Evolutionary conservation across 2,797 vertebrate genomes (phyloP).

Genomic region (Lepilemur ruficaudatus): DNA sequence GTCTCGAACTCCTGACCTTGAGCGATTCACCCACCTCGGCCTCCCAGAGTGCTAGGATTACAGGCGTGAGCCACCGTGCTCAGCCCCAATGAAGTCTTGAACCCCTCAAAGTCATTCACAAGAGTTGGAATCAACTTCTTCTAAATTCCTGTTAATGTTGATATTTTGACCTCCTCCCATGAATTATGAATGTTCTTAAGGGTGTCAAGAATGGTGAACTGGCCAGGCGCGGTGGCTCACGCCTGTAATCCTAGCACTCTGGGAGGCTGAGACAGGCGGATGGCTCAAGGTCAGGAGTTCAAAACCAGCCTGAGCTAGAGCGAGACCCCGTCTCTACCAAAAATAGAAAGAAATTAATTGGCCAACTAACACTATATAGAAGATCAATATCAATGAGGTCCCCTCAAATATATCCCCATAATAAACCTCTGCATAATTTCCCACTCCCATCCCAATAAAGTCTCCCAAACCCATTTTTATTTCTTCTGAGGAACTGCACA

Average conservation of each 20-base stretch:
- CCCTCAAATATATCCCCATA: neutral
- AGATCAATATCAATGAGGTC: neutral
- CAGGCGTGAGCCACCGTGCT: too few relatives aligned
- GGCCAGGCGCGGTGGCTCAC: too few relatives aligned
- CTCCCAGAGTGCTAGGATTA: too few relatives aligned
- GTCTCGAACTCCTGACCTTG: too few relatives aligned
- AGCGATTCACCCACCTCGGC: too few relatives aligned
- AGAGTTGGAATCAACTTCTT: neutral
- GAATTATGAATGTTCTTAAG: neutral
- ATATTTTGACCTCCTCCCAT: neutral
- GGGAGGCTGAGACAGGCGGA: too few relatives aligned
- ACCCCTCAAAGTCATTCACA: neutral
- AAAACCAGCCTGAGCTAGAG: too few relatives aligned
- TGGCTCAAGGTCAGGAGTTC: too few relatives aligned
- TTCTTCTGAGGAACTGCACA: conserved; percentile 28
- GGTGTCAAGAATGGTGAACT: neutral
- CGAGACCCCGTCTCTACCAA: too few relatives aligned
- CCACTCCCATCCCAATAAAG: neutral
- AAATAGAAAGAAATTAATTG: too few relatives aligned
- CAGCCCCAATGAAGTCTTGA: neutral
- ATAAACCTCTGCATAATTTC: neutral
- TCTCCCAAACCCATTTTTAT: neutral
- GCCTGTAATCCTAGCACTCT: too few relatives aligned
- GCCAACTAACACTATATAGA: too few relatives aligned
- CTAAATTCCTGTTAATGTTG: neutral